Evolutionary conservation across 2,113 vertebrate species (phyloP).

Genomic region (Eulacestoma nigropectus): DNA sequence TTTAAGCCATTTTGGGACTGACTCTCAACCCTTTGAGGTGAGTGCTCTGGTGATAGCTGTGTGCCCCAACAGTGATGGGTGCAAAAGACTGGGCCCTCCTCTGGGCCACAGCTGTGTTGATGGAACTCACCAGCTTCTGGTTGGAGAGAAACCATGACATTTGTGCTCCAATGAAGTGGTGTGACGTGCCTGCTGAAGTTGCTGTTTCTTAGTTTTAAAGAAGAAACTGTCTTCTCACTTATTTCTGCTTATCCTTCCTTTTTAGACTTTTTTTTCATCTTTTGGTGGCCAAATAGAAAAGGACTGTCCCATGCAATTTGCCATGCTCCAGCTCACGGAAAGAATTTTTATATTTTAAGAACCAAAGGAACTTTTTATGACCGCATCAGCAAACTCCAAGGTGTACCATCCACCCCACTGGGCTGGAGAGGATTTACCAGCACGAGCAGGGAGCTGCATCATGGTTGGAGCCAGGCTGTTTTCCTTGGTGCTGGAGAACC

Average conservation of each 20-base stretch:
- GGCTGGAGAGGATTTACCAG: neutral
- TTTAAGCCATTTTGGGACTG: neutral
- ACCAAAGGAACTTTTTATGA: neutral
- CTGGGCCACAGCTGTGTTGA: accelerated
- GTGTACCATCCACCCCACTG: neutral
- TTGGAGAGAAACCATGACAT: neutral
- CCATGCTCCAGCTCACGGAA: neutral
- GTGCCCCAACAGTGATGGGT: neutral
- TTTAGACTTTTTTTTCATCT: neutral
- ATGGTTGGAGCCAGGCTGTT: neutral
- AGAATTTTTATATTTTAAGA: neutral
- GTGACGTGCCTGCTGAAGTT: neutral
- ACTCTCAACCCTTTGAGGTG: neutral
- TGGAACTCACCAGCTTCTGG: neutral
- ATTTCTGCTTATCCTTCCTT: neutral
- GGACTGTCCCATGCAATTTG: neutral
- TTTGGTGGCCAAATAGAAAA: neutral
- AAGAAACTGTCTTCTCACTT: neutral
- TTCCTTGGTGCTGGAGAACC: neutral
- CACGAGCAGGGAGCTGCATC: neutral
- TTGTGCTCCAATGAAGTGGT: neutral
- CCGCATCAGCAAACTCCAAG: neutral
- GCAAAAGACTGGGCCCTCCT: accelerated
- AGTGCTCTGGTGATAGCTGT: neutral
- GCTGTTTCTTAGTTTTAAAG: neutral